Evolutionary conservation across 2,113 vertebrate genomes (phyloP), one percentile per base, ranked within the genome.

Genomic region (Silurus meridionalis): DNA sequence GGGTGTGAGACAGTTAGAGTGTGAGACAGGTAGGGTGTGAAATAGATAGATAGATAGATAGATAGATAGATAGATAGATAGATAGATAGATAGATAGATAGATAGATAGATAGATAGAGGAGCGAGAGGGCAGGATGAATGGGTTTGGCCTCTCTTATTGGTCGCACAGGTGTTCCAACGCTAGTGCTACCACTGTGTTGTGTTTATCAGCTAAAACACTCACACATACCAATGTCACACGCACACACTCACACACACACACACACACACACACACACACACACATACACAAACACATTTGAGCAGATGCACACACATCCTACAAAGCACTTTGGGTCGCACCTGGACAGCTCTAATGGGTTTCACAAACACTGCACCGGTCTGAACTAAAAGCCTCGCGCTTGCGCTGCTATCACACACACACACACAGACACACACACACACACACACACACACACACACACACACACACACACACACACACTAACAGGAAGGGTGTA

Each of bases 91-190:
- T 28, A 61, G 57, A 67, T 53, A 53, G 58, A 74, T 11, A 53
- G 57, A 78, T 57, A 67, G 79, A 83, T 87, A 87, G 90, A 91
- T 63, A 69, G 63, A 61, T 52, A 48, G 58, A 53, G 53, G 71
- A 67, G 71, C 17, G 25, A 69, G 58, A 48, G 77, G 90, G 87
- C 92, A 92, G 92, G 92, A 94, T 92, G 84, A 93, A 94, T 92
- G 85, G 89, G 88, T 92, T 94, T 90, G 91, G 90, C 89, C 87
- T 92, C 91, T 91, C 79, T 90, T 92, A 92, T 92, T 89, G 90
- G 91, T 90, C 90, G 89, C 87, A 90, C 93, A 94, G 93, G 93
- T 94, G 93, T 93, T 94, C 86, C 90, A 91, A 88, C 90, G 90
- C 88, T 74, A 89, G 91, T 88, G 89, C 86, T 90, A 83, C 87